A percentile compares a stretch with the other conserved stretches of the same genome.
These are phyloP conservation scores for Amphiprion percula DNA, from an alignment of 2,113 vertebrate species.

Conservation along the genomic window DNA sequence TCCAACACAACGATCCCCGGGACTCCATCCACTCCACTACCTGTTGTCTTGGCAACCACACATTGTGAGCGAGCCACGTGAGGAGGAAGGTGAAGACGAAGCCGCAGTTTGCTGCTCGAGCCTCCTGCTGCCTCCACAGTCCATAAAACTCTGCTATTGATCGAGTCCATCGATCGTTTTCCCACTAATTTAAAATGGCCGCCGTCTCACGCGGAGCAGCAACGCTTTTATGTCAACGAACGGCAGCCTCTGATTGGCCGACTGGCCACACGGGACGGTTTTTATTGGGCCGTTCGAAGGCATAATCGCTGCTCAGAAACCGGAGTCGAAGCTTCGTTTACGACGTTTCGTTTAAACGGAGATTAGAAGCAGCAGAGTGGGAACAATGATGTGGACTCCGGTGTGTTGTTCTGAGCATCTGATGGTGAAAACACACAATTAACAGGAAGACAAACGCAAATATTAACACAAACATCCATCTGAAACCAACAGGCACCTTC, in stretches of 20 bases:
- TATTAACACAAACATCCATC: too few species aligned
- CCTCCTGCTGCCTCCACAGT: conserved; percentile 53
- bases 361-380: neutral
- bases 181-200: conserved; percentile 74
- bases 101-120: conserved; percentile 16
- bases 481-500: too few species aligned
- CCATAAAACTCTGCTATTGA: conserved; percentile 11
- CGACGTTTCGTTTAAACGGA: neutral
- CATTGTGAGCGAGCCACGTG: conserved; percentile 76
- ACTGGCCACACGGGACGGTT: neutral
- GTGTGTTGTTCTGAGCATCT: neutral
- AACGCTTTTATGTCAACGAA: conserved; percentile 55
- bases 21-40: conserved; percentile 79
- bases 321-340: neutral
- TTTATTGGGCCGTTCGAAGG: neutral
- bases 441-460: too few species aligned
- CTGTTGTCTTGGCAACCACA: conserved; percentile 83
- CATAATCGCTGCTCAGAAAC: conserved; percentile 46
- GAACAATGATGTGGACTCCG: neutral
- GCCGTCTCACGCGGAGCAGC: conserved; percentile 37
- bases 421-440: too few species aligned
- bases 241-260: conserved; percentile 21
- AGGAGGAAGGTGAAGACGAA: conserved; percentile 75
- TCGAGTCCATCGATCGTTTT: conserved; percentile 7
- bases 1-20: conserved; percentile 51